These are phyloP conservation scores for Tachina lurida DNA, from an alignment of 2,888 invertebrate species.

Conservation along the genomic window DNA sequence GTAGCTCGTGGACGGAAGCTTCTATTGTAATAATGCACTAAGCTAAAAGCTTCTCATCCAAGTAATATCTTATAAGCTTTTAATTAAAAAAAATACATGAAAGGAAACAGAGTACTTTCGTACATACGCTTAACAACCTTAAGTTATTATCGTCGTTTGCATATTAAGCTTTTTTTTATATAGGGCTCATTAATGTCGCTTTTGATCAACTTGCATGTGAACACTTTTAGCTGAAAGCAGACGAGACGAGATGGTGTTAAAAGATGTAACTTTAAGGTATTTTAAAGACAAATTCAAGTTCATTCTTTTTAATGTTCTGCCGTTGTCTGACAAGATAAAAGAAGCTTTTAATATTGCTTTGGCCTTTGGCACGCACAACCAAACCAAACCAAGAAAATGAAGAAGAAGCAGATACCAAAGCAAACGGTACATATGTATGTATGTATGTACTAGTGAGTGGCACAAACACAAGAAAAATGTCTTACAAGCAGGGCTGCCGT, in stretches of 20 bases:
- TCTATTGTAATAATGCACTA: neutral
- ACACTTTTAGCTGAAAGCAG: slow-evolving; percentile 16
- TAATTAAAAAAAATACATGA: neutral
- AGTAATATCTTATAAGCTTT: neutral
- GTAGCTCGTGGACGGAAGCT: too few species aligned
- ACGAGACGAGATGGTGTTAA: slow-evolving; percentile 57
- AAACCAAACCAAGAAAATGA: slow-evolving; percentile 23
- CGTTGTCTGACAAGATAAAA: slow-evolving; percentile 63
- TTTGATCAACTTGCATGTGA: slow-evolving; percentile 37
- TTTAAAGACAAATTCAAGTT: slow-evolving; percentile 61
- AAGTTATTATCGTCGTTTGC: slow-evolving; percentile 20
- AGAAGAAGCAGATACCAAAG: neutral
- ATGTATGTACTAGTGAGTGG: too few species aligned
- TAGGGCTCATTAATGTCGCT: slow-evolving; percentile 50
- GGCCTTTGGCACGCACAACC: slow-evolving; percentile 49
- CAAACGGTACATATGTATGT: neutral
- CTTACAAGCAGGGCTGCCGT: too few species aligned
- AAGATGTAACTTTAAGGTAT: slow-evolving; percentile 63
- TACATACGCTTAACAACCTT: neutral
- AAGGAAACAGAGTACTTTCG: neutral
- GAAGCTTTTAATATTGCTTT: slow-evolving; percentile 67
- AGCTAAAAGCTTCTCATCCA: neutral
- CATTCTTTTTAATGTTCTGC: slow-evolving; percentile 10
- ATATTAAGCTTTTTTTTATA: slow-evolving; percentile 35
- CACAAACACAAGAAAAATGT: too few species aligned